phyloP scores from a whole-genome alignment of 1,140 invertebrate species.

The Brachionus sp. region DNA sequence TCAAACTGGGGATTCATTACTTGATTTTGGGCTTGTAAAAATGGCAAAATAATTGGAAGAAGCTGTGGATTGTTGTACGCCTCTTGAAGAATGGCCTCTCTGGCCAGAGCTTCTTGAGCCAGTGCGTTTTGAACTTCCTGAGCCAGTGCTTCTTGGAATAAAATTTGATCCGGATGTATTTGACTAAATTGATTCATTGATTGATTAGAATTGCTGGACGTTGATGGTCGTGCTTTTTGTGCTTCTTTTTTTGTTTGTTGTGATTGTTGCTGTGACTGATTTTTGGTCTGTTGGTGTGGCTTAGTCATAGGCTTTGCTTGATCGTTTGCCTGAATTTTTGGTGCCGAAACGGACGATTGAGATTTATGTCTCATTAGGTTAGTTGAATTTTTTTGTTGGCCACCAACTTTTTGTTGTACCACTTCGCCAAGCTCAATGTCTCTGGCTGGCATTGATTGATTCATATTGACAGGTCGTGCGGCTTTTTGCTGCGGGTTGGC shows the following conservation, averaged over 20 bases:
- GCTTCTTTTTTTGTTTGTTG: conserved; percentile 13
- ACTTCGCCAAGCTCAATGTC: conserved; percentile 22
- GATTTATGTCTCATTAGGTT: neutral
- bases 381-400: neutral
- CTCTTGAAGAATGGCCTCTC: conserved; percentile 3
- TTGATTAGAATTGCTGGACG: neutral
- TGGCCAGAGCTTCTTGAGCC: neutral
- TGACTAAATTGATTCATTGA: neutral
- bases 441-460: neutral
- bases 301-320: neutral
- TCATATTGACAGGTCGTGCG: neutral
- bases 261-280: neutral
- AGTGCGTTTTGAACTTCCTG: conserved; percentile 18
- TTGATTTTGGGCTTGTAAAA: neutral
- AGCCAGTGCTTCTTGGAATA: neutral
- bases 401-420: neutral
- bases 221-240: neutral
- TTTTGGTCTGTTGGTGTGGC: neutral
- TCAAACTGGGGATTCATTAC: neutral
- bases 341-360: neutral
- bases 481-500: neutral
- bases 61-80: conserved; percentile 7
- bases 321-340: neutral
- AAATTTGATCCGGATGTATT: neutral
- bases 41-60: neutral